Evolutionary conservation across 2,113 vertebrate genomes (phyloP).

Genomic region (Channa maculata): DNA sequence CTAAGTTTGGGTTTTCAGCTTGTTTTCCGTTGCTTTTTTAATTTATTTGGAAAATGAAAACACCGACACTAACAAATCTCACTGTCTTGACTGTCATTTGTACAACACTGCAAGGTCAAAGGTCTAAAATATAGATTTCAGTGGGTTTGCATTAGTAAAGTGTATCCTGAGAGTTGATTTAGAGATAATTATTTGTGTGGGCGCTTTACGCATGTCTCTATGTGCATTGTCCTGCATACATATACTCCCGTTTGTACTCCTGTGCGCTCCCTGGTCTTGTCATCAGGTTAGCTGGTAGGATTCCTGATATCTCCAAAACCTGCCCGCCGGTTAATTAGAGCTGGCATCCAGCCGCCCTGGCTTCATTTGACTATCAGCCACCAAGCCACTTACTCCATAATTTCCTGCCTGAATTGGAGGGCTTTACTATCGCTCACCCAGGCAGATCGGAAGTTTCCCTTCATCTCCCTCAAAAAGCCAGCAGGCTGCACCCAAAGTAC

Average conservation of each 20-base stretch:
- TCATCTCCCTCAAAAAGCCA: slow-evolving; percentile 77
- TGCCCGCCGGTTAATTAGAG: slow-evolving; percentile 81
- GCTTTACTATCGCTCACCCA: slow-evolving; percentile 74
- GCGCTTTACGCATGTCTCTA: neutral
- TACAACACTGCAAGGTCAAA: neutral
- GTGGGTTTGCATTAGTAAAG: neutral
- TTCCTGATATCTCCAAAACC: slow-evolving; percentile 67
- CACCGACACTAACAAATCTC: neutral
- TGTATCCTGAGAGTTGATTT: neutral
- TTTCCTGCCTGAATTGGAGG: slow-evolving; percentile 84
- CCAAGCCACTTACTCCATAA: slow-evolving; percentile 83
- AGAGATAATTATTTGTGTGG: slow-evolving; percentile 12
- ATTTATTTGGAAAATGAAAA: slow-evolving; percentile 12
- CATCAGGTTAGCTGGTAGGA: slow-evolving; percentile 60
- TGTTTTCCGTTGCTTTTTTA: slow-evolving; percentile 20
- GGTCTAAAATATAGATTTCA: neutral
- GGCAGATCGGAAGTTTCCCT: slow-evolving; percentile 78
- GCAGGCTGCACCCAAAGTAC: slow-evolving; percentile 57
- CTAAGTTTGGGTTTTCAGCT: slow-evolving; percentile 20
- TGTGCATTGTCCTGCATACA: slow-evolving; percentile 14
- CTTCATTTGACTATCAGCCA: slow-evolving; percentile 83
- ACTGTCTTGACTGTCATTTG: neutral
- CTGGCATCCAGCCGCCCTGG: slow-evolving; percentile 71
- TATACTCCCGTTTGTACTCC: slow-evolving; percentile 28
- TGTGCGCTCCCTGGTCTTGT: slow-evolving; percentile 51